These are phyloP conservation scores for Loriculus beryllinus DNA, from an alignment of 2,797 vertebrate species.

Conservation along the genomic window DNA sequence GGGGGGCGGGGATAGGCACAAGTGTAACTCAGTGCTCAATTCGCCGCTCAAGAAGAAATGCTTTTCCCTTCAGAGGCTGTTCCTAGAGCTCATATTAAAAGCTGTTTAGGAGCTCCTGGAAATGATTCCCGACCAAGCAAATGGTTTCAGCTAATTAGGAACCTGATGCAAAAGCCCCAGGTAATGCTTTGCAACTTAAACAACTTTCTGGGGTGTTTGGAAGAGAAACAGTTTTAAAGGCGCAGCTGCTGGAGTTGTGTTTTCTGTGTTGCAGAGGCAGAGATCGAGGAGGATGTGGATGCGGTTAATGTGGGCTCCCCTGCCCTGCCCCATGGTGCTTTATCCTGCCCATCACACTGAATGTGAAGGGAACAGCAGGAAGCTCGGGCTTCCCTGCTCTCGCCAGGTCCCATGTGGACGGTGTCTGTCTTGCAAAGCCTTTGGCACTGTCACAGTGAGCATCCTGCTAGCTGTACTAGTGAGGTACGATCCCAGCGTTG, in stretches of 20 bases:
- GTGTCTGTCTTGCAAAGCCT: background rate
- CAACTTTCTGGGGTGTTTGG: constrained; percentile 25
- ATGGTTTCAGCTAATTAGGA: constrained; percentile 61
- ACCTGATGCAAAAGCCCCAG: constrained; percentile 37
- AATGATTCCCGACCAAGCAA: constrained; percentile 37
- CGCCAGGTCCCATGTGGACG: background rate
- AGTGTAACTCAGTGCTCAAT: background rate
- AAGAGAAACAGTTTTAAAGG: constrained; percentile 29
- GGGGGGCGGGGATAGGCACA: background rate
- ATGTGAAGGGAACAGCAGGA: fast-evolving
- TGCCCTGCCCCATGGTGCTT: background rate
- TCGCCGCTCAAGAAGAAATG: background rate
- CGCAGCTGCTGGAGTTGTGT: background rate
- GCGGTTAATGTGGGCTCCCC: background rate
- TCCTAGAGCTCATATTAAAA: constrained; percentile 35
- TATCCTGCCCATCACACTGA: background rate
- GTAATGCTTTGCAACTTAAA: constrained; percentile 57
- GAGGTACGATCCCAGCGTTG: background rate
- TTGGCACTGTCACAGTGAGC: background rate
- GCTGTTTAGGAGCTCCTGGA: constrained; percentile 39
- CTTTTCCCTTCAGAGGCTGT: background rate
- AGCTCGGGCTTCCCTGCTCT: fast-evolving
- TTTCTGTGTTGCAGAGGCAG: background rate
- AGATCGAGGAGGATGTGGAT: fast-evolving
- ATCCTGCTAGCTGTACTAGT: fast-evolving